Evolutionary conservation across 37 sponge, comb jelly and placozoan genomes (phyloP), one percentile per base, ranked within the genome.

Genomic region (Spongilla lacustris): DNA sequence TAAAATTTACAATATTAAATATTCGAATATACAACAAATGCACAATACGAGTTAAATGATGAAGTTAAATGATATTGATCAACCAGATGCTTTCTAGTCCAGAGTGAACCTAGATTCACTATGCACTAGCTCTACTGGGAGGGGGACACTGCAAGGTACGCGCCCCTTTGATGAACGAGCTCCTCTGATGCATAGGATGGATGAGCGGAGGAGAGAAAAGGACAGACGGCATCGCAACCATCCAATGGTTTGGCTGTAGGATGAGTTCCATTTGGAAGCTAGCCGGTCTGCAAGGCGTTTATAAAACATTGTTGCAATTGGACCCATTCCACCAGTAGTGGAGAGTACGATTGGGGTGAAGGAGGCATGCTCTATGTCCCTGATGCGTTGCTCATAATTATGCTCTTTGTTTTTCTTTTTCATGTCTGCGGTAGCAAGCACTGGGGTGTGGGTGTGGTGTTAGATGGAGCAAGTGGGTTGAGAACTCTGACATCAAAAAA

Each of bases 311-410:
- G 84, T 84, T 32, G 75, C 87, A 34, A 72, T 75, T n/a, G 30
- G 67, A 25, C 87, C 87, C 87, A 87, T 87, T 50, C 87, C 87
- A n/a, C 87, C 87, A 74, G 81, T 87, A 11, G 87, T 80, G 36
- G 87, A 74, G 13, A 87, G 66, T 13, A 87, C 75, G 8, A 87
- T 74, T 22, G 81, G 87, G 31, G 81, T 80, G 68, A 87, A 87
- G 24, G 71, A 36, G 11, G 73, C 81, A 74, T 87, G 80, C 50
- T 87, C 87, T 21, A 87, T 48, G 17, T 87, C 81, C 14, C 81
- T 35, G 8, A 87, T 68, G 12, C 87, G 87, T 41, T 87, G 87
- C 11, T 79, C 81, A 66, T n/a, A n/a, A n/a, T n/a, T 87, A 80
- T 48, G 32, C 34, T 22, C 81, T 25, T 80, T 36, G 79, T 72